Evolutionary conservation across 2,113 vertebrate genomes (phyloP), one percentile per base, ranked within the genome.

Genomic region (Syngnathus typhle): DNA sequence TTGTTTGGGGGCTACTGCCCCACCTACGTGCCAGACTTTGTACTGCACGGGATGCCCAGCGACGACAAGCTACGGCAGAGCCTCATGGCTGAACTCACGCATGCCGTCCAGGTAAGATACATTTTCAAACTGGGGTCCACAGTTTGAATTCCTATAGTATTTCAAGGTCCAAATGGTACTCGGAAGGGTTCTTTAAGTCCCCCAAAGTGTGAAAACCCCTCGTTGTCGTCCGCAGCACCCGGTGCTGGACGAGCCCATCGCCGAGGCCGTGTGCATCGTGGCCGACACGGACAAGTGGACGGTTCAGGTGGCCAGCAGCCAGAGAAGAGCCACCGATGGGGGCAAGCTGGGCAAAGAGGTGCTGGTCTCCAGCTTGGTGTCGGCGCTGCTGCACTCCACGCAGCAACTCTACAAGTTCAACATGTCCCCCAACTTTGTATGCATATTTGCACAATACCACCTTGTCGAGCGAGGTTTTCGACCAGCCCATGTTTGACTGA

Each of bases 281-380:
- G 98, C 98, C 86, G 98, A 99, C 90, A 94, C 91, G 0, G 98
- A 99, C 85, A 95, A 95, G 65, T 99, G 98, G 96, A 95, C 94
- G 0, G 98, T 99, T 71, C 96, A 99, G 87, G 92, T 99, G 86
- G 94, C 95, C 79, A 98, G 96, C 88, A 99, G 95, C 72, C 98
- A 98, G 90, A 92, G 96, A 47, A 75, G 96, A 65, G 83, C 89
- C 77, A 94, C 93, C 0, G 97, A 99, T 23, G 68, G 59, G 54
- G 94, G 90, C 81, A 98, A 95, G 80, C 84, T 98, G 56, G 96
- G 96, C 73, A 96, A 98, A 75, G 98, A 99, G 79, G 96, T 98
- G 49, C 82, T 99, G 70, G 97, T 99, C 79, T 99, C 97, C 37
- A 97, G 91, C 82, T 93, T 99, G 11, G 91, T 99, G 44, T 97